Evolutionary conservation across 2,888 invertebrate species (phyloP).

Genomic region (Amitus sp.): DNA sequence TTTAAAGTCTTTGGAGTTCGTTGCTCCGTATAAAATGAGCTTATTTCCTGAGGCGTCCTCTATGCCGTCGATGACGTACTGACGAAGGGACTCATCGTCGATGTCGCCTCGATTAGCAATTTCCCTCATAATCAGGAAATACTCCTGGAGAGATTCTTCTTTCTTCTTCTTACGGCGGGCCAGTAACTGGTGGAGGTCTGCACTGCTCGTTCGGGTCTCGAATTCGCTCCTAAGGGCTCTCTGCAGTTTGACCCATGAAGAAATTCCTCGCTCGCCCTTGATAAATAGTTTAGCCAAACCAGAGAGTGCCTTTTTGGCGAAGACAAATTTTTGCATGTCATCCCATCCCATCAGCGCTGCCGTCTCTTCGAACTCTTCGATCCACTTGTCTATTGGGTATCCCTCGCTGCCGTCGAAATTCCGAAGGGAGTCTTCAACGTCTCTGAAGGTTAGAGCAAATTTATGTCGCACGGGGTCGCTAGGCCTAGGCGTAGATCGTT

Average conservation of each 20-base stretch:
- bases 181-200: background rate
- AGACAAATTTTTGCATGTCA: conserved; percentile 23
- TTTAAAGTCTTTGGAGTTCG: conserved; percentile 12
- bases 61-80: conserved; percentile 23
- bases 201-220: background rate
- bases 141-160: conserved; percentile 12
- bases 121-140: conserved; percentile 23
- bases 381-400: conserved; percentile 21
- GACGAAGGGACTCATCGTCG: conserved; percentile 17
- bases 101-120: conserved; percentile 15
- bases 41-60: conserved; percentile 8
- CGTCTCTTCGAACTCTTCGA: conserved; percentile 23
- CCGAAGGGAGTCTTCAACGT: conserved; percentile 22
- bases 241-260: conserved; percentile 12
- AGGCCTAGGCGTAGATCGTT: too few species aligned
- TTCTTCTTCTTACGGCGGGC: background rate
- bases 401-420: conserved; percentile 13
- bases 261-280: conserved; percentile 16
- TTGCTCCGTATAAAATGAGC: conserved; percentile 19
- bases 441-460: conserved; percentile 4
- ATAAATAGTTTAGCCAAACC: conserved; percentile 19
- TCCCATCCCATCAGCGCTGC: conserved; percentile 14
- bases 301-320: conserved; percentile 12
- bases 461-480: too few species aligned
- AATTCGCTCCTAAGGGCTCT: background rate